These are phyloP conservation scores for Syngnathus typhle DNA, from an alignment of 2,113 vertebrate species.

Conservation along the genomic window DNA sequence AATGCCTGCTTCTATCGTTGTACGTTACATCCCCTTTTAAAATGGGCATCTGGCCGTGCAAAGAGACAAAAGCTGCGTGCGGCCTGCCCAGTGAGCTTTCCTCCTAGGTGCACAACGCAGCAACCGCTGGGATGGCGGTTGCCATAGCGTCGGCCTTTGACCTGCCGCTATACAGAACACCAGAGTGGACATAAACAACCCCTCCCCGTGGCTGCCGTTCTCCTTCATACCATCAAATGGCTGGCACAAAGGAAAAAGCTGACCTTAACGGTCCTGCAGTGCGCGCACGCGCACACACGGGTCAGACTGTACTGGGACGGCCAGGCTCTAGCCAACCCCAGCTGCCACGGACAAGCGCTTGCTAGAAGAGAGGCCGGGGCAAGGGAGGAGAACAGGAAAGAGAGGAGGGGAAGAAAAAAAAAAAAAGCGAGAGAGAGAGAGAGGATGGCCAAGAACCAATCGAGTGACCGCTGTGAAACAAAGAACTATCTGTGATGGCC, in stretches of 20 bases:
- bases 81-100: constrained; percentile 14
- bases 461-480: constrained; percentile 44
- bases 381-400: constrained; percentile 3
- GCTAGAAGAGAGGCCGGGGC: constrained; percentile 6
- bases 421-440: background rate
- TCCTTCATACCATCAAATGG: constrained; percentile 33
- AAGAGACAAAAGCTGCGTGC: constrained; percentile 15
- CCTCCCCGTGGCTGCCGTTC: constrained; percentile 12
- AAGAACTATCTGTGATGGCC: constrained; percentile 54
- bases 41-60: constrained; percentile 2
- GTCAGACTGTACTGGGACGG: constrained; percentile 11
- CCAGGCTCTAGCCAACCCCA: constrained; percentile 17
- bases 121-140: constrained; percentile 33
- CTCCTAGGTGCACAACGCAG: constrained; percentile 1
- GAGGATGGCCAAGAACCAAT: constrained; percentile 32
- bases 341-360: constrained; percentile 15
- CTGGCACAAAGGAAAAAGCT: constrained; percentile 54
- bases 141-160: constrained; percentile 58
- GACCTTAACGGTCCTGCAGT: constrained; percentile 44
- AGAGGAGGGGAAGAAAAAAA: constrained; percentile 2
- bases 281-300: background rate
- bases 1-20: background rate
- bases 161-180: constrained; percentile 17
- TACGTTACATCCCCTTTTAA: background rate
- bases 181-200: constrained; percentile 36